Conservation (phyloP, 2,888 invertebrate species). For the Hofmannophila pseudospretella region DNA sequence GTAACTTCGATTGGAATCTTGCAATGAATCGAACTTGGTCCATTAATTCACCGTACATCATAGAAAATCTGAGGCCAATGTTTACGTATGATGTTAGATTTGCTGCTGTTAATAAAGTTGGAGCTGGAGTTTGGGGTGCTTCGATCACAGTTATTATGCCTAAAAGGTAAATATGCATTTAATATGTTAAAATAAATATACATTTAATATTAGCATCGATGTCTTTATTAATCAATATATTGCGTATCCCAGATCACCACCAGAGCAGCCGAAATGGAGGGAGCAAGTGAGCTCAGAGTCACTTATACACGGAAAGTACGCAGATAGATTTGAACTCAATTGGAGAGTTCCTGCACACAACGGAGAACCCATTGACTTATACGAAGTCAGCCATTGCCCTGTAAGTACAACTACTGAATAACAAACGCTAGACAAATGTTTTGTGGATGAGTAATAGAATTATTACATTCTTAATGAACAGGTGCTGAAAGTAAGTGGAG, state of each 20-base stretch:
- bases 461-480: constrained; percentile 29
- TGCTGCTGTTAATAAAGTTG: constrained; percentile 90
- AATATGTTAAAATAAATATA: no score
- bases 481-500: constrained; percentile 82
- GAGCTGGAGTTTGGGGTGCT: constrained; percentile 85
- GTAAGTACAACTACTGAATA: constrained; percentile 64
- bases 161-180: constrained; percentile 58
- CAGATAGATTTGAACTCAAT: constrained; percentile 87
- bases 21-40: constrained; percentile 88
- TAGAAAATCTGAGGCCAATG: constrained; percentile 88
- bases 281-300: constrained; percentile 63
- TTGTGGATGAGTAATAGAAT: background rate
- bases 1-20: constrained; percentile 82
- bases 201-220: no score
- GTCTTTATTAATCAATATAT: background rate
- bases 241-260: constrained; percentile 77
- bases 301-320: constrained; percentile 75
- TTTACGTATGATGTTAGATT: constrained; percentile 89
- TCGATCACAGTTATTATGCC: constrained; percentile 84
- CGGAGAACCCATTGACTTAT: constrained; percentile 91
- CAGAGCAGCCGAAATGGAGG: constrained; percentile 80
- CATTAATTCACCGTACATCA: constrained; percentile 86
- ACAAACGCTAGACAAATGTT: background rate
- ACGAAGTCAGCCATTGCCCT: constrained; percentile 88
- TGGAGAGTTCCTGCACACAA: constrained; percentile 94